Base-by-base conservation (phyloP, 2,797 vertebrate species). In the Dallia pectoralis region DNA sequence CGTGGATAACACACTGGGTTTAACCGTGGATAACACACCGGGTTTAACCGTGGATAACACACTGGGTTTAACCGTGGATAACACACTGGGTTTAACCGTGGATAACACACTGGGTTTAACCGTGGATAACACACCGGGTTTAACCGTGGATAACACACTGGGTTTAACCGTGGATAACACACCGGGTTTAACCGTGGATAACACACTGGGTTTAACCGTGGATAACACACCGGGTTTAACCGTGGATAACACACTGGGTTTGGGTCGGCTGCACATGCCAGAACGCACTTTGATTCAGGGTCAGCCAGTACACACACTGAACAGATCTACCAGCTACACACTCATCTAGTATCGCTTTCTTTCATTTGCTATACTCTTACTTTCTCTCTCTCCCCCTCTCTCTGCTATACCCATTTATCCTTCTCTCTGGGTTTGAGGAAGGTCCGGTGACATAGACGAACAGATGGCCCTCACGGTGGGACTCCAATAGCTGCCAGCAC, bases 391-490 rank as follows among this genome's bases (percentile, higher is more conserved):
- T 25, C 6, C n/a, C 67, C 9, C 25, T 69, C 67, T 67, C 64
- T 67, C 63, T 67, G n/a, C 64, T 30, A 70, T 62, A 18, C 30
- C 68, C 32, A 33, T 68, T 71, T 75, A 18, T 67, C 56, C 12
- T 72, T 62, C 74, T 74, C 22, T 78, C 71, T 44, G 53, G 53
- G 71, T 62, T 69, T 82, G 79, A 80, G 87, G 84, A 85, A 87
- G 85, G 88, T 87, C 85, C 74, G 84, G 85, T 79, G 86, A 87
- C 85, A 90, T 85, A 87, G 87, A 87, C 89, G 85, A 82, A 86
- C 91, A 91, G 90, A 92, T 91, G 91, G 90, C 73, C 81, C 85
- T 85, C 90, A 70, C 88, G 84, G 89, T 86, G 66, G 76, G 90
- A 81, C 80, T 83, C 86, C 86, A 84, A 82, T 84, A 88, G 79